Evolutionary conservation across 2,888 invertebrate genomes (phyloP).

Genomic region (Troglohyphantes excavatus): DNA sequence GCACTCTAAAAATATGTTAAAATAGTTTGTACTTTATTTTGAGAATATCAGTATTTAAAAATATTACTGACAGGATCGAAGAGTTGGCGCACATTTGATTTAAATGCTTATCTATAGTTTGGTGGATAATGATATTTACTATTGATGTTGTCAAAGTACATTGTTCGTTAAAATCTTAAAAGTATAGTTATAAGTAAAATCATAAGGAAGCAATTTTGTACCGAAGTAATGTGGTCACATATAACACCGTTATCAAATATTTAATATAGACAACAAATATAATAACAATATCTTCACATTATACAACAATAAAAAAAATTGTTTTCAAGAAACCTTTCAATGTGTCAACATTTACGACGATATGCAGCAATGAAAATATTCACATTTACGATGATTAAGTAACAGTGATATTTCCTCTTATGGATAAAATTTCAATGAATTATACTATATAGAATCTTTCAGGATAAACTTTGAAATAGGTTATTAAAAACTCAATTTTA

Average conservation of each 20-base stretch:
- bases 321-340: background rate
- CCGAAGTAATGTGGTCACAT: background rate
- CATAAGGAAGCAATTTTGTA: conserved; percentile 24
- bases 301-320: conserved; percentile 43
- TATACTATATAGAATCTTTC: conserved; percentile 47
- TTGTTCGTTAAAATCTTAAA: no score
- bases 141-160: no score
- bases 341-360: conserved; percentile 41
- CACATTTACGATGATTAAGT: conserved; percentile 40
- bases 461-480: conserved; percentile 45
- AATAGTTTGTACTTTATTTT: background rate
- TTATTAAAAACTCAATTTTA: conserved; percentile 21
- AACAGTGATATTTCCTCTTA: conserved; percentile 25
- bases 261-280: conserved; percentile 38
- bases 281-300: conserved; percentile 18
- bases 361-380: conserved; percentile 14
- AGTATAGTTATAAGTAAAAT: no score
- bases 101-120: background rate
- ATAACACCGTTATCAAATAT: conserved; percentile 23
- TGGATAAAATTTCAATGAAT: conserved; percentile 44
- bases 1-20: background rate
- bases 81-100: conserved; percentile 3
- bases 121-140: no score
- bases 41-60: conserved; percentile 29
- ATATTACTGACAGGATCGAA: conserved; percentile 15